Evolutionary conservation across 2,797 vertebrate genomes (phyloP).

Genomic region (Parauchenoglanis ngamensis): DNA sequence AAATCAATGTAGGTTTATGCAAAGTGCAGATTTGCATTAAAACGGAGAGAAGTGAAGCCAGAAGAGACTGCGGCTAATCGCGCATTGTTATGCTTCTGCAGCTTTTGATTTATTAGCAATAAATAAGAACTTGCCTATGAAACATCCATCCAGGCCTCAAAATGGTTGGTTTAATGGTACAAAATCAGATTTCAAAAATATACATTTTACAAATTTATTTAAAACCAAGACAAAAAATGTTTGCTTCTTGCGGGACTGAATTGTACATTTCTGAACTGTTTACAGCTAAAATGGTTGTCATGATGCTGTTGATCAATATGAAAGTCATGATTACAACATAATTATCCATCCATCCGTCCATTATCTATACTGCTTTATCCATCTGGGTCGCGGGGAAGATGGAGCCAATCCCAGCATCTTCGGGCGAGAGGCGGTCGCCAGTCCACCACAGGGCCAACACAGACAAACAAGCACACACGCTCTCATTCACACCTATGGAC

Average conservation of each 20-base stretch:
- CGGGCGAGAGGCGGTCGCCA: too few species aligned
- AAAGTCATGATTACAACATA: not conserved
- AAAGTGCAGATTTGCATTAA: conserved; percentile 15
- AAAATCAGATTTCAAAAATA: not conserved
- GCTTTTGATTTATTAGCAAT: conserved; percentile 9
- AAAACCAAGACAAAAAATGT: not conserved
- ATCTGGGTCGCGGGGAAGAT: too few species aligned
- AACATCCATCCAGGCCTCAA: not conserved
- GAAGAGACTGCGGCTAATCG: conserved; percentile 11
- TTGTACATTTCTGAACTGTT: not conserved
- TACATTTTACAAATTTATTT: not conserved
- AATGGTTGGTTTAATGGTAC: not conserved
- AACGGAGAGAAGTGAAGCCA: not conserved
- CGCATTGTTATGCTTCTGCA: conserved; percentile 18
- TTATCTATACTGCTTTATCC: too few species aligned
- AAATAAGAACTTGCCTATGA: conserved; percentile 3
- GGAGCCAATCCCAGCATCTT: too few species aligned
- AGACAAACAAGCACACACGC: too few species aligned
- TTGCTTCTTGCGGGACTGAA: not conserved
- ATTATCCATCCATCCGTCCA: too few species aligned
- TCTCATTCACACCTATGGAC: too few species aligned
- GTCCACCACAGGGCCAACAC: too few species aligned
- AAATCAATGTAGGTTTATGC: conserved; percentile 30
- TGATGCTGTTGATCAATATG: not conserved
- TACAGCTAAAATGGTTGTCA: not conserved